A percentile compares a stretch with the other conserved stretches of the same genome.
These are phyloP conservation scores for Gonioctena quinquepunctata DNA, from an alignment of 1,140 invertebrate species.

Conservation along the genomic window DNA sequence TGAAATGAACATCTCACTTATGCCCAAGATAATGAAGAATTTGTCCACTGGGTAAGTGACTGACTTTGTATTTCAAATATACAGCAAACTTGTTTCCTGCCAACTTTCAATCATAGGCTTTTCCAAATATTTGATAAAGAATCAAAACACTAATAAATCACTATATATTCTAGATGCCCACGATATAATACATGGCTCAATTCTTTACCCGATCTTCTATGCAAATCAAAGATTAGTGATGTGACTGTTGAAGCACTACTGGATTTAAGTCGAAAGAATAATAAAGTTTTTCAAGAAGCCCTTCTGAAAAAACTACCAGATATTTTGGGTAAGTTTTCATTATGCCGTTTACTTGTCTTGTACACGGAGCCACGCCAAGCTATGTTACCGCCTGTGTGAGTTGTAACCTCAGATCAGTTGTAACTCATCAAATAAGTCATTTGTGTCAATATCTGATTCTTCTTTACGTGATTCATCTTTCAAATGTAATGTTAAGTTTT, in stretches of 20 bases:
- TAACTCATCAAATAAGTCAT: neutral
- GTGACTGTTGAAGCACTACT: constrained; percentile 14
- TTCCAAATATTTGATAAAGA: neutral
- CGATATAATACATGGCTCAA: constrained; percentile 56
- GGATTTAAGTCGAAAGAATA: constrained; percentile 28
- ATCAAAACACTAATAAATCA: neutral
- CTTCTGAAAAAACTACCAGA: constrained; percentile 52
- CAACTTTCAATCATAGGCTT: neutral
- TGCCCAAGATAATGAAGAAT: neutral
- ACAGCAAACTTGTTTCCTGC: neutral
- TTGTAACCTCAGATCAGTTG: neutral
- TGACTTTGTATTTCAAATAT: too few species aligned
- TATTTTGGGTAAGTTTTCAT: constrained; percentile 51
- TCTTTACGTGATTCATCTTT: too few species aligned
- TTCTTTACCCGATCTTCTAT: constrained; percentile 34
- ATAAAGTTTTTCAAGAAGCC: constrained; percentile 19
- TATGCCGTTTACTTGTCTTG: neutral
- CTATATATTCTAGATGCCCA: constrained; percentile 3
- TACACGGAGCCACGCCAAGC: too few species aligned
- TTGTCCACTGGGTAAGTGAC: neutral
- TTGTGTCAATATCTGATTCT: too few species aligned
- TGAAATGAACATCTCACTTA: constrained; percentile 10
- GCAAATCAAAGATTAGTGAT: constrained; percentile 19
- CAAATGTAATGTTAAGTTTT: too few species aligned
- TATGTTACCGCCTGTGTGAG: too few species aligned